phyloP scores from a whole-genome alignment of 2,888 invertebrate species.

The Epinotia nisella region DNA sequence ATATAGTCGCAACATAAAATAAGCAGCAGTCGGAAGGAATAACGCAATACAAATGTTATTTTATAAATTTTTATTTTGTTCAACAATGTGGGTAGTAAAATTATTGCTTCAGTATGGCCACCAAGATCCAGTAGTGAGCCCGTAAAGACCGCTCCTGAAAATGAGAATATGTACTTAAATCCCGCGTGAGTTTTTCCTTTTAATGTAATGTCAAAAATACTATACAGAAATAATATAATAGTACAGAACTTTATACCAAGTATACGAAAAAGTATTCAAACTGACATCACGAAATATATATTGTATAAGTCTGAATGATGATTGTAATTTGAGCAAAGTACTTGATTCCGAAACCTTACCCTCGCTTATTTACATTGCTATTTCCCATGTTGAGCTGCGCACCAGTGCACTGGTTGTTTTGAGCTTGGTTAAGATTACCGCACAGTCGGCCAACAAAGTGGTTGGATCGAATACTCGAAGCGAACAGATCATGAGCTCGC shows the following conservation, averaged over 20 bases:
- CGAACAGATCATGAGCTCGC: constrained; percentile 47
- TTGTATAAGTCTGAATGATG: no score
- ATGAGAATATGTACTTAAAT: constrained; percentile 28
- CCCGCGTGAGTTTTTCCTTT: not conserved
- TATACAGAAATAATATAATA: not conserved
- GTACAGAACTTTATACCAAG: not conserved
- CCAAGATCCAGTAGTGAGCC: constrained; percentile 50
- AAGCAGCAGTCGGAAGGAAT: no score
- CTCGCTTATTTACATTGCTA: constrained; percentile 55
- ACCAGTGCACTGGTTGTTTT: constrained; percentile 55
- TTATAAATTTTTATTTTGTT: not conserved
- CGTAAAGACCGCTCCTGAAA: constrained; percentile 58
- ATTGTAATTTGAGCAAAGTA: no score
- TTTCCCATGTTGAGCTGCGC: constrained; percentile 61
- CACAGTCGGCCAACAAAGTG: constrained; percentile 48
- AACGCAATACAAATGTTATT: not conserved
- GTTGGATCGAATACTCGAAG: constrained; percentile 46
- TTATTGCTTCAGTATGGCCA: constrained; percentile 54
- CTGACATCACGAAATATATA: no score
- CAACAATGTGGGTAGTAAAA: not conserved
- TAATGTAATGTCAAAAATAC: not conserved
- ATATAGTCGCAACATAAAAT: no score
- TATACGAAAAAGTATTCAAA: no score
- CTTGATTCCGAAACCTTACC: constrained; percentile 50
- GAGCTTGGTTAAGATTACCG: constrained; percentile 42